Conservation (phyloP, 2,888 invertebrate genomes). For the Catotricha subobsoleta region DNA sequence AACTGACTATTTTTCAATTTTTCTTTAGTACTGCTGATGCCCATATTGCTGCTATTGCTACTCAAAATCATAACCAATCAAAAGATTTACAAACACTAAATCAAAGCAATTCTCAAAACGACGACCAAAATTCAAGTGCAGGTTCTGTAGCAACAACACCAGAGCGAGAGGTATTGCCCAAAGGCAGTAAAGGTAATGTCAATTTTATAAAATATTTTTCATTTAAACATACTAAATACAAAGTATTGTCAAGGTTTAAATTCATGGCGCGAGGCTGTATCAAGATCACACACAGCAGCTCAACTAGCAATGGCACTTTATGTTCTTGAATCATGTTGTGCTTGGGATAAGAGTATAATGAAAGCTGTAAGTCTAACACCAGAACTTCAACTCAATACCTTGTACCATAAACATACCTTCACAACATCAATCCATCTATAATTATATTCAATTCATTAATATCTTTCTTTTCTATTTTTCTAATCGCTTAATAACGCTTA, state of each 20-base stretch:
- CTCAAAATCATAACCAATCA: constrained; percentile 21
- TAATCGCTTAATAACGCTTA: constrained; percentile 3
- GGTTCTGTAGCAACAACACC: constrained; percentile 2
- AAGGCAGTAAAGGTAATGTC: constrained; percentile 4
- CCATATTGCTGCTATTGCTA: constrained; percentile 39
- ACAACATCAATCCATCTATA: background rate
- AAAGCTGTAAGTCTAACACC: constrained; percentile 69
- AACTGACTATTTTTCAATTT: constrained; percentile 8
- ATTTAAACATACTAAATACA: background rate
- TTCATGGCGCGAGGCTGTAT: constrained; percentile 80
- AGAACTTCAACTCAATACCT: background rate
- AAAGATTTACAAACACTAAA: constrained; percentile 20
- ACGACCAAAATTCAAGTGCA: constrained; percentile 3
- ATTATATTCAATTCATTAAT: background rate
- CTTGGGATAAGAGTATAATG: constrained; percentile 99
- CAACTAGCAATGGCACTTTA: constrained; percentile 81
- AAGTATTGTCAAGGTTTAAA: constrained; percentile 37
- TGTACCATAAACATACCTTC: background rate
- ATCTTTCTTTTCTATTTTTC: constrained; percentile 6
- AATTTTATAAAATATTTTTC: background rate
- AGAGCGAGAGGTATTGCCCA: constrained; percentile 7
- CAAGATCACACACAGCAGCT: constrained; percentile 67
- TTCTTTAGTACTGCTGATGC: constrained; percentile 38
- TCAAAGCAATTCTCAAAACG: constrained; percentile 8
- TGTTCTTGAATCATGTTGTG: constrained; percentile 78